phyloP scores from a whole-genome alignment of 2,888 invertebrate species.

The Unio pictorum region DNA sequence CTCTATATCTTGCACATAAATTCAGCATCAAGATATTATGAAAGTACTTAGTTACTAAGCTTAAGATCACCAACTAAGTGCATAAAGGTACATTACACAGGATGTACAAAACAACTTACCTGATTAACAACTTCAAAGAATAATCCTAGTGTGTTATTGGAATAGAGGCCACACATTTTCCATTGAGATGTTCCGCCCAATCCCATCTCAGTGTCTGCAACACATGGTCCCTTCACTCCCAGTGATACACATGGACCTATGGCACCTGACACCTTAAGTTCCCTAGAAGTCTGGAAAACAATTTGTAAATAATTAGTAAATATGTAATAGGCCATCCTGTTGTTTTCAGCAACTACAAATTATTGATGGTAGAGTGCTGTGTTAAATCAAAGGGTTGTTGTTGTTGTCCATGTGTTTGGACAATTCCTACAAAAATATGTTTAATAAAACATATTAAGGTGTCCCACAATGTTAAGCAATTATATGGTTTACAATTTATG shows the following conservation, averaged over 20 bases:
- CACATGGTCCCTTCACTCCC: conserved; percentile 91
- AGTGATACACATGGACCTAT: conserved; percentile 97
- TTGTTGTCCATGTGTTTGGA: neutral
- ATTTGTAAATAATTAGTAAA: conserved; percentile 3
- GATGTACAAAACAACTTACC: conserved; percentile 41
- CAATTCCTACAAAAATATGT: neutral
- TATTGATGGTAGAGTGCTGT: neutral
- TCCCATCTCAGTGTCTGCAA: conserved; percentile 97
- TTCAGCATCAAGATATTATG: too few relatives aligned
- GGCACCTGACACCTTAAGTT: conserved; percentile 94
- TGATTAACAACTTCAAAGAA: conserved; percentile 90
- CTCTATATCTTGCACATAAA: too few relatives aligned
- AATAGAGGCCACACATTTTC: conserved; percentile 96
- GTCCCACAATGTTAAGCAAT: too few relatives aligned
- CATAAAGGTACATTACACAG: neutral
- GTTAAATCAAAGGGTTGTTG: too few relatives aligned
- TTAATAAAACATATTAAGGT: neutral
- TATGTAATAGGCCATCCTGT: neutral
- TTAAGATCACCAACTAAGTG: too few relatives aligned
- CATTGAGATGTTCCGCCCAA: conserved; percentile 98
- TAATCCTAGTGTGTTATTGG: conserved; percentile 91
- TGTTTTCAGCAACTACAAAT: neutral
- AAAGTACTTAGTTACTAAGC: too few relatives aligned
- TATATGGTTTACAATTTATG: too few relatives aligned
- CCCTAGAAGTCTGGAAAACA: conserved; percentile 82